Evolutionary conservation across 2,797 vertebrate genomes (phyloP).

Genomic region (Pristis pectinata): DNA sequence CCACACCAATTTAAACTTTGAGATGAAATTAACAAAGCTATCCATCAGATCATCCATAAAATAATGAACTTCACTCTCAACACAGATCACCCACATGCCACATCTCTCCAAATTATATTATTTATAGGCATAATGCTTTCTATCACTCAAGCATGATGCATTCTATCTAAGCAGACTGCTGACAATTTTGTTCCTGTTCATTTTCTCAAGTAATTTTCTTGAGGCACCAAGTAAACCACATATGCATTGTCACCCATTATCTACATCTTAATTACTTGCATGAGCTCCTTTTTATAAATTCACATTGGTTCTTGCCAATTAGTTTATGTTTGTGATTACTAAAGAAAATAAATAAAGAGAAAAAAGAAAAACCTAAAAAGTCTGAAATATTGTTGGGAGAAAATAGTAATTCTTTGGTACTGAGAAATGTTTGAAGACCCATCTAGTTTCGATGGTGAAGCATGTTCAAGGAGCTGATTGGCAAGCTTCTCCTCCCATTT

Average conservation of each 20-base stretch:
- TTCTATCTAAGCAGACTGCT: background rate
- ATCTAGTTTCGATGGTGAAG: background rate
- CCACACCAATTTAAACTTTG: background rate
- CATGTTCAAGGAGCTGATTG: no score
- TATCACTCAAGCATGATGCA: background rate
- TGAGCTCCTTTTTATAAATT: background rate
- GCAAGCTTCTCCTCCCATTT: no score
- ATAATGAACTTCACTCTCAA: background rate
- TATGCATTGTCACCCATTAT: background rate
- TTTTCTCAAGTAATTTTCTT: background rate
- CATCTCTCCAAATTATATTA: background rate
- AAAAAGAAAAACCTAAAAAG: background rate
- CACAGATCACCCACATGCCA: background rate
- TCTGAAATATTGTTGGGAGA: background rate
- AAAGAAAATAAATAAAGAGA: background rate
- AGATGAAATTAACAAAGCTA: background rate
- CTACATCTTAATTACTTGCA: background rate
- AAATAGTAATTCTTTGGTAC: background rate
- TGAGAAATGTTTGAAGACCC: background rate
- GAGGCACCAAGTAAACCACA: background rate
- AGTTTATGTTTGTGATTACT: background rate
- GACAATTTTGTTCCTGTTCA: background rate
- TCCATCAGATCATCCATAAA: background rate
- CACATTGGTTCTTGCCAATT: background rate
- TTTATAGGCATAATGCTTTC: background rate